Base-by-base conservation (phyloP, 2,888 invertebrate species). In the Octodonta nipae region DNA sequence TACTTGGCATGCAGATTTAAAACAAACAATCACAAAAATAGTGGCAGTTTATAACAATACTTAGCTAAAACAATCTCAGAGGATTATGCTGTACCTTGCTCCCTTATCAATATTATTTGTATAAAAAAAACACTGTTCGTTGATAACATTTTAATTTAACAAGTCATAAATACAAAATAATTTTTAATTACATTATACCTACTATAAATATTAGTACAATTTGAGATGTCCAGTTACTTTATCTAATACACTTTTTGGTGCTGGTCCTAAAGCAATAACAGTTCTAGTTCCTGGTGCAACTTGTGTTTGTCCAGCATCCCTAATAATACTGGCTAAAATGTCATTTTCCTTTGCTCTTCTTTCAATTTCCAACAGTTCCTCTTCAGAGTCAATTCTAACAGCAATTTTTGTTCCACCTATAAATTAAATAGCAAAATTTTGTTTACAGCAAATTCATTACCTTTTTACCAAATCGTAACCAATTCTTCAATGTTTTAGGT, bases 241-340 rank as follows among this genome's bases (percentile, higher is more conserved):
- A 57, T 91, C 83, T 45, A 93, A 70, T 26, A 78, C 55, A 46
- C 71, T 68, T 45, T 73, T 75, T 24, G 81, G 77, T 3, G 84
- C 92, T 28, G 93, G 95, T n/a, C 95, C 95, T 32, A 95, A 71
- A 1, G 87, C 92, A 34, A 92, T 66, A 2, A 93, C 92, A 35
- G 95, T 95, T 50, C 75, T 73, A 6, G 87, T 81, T 42, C 92
- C 91, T 1, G 83, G 73, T 28, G 80, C 79, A 40, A 95, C 82
- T 65, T 95, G 92, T 4, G 93, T 95, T 44, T 86, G 75, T 2
- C 95, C 95, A 3, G 93, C 93, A 64, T 95, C 93, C 41, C 76
- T 67, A 38, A 95, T 78, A 15, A 87, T 55, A 38, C 79, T 78
- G 7, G 78, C 73, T 20, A 80, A 65, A 1, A 93, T 63, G 15